Base-by-base conservation (phyloP, 2,888 invertebrate species). In the Diogma glabrata region DNA sequence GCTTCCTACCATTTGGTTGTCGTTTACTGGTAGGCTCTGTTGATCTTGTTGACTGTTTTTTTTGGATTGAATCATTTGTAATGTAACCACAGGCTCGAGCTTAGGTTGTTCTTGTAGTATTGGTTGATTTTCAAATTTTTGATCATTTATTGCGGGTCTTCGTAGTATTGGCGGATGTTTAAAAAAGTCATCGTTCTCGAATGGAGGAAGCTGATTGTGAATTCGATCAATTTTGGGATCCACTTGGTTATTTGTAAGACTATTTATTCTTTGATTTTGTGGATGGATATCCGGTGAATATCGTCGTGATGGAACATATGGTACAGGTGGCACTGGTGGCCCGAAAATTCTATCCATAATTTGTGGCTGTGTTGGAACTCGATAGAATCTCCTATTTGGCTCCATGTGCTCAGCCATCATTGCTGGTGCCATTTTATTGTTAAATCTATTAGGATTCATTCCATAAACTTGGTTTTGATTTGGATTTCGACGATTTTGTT, bases 21-120 rank as follows among this genome's bases (percentile, higher is more conserved):
- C 69, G 65, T 7, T 67, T 67, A 6, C 63, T 63, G 17, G 61
- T 60, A 30, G 66, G n/a, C n/a, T n/a, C n/a, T n/a, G n/a, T 63
- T 46, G 67, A 67, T 61, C 53, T 69, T 63, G 10, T 2, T 61
- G 59, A 0, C 63, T 54, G 47, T 70, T 63, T 53, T 71, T 67
- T 58, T 76, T 72, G 0, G 75, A 73, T 60, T 82, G 81, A 45
- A 83, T 73, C 83, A 83, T 82, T 66, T 83, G 83, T 26, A 82
- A 62, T 0, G 82, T 82, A 10, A 81, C 76, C 1, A 82, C 76
- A 1, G 75, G 74, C 22, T 76, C 73, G 5, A 75, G 66, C 36
- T 66, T 67, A 30, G 64, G 56, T 57, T 52, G 51, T 1, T 47
- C 48, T 3, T 58, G 69, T 16, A 12, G 22, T 36, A 49, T 38